These are phyloP conservation scores for Lasioglossum marginatum DNA, from an alignment of 2,888 invertebrate genomes.

Conservation along the genomic window DNA sequence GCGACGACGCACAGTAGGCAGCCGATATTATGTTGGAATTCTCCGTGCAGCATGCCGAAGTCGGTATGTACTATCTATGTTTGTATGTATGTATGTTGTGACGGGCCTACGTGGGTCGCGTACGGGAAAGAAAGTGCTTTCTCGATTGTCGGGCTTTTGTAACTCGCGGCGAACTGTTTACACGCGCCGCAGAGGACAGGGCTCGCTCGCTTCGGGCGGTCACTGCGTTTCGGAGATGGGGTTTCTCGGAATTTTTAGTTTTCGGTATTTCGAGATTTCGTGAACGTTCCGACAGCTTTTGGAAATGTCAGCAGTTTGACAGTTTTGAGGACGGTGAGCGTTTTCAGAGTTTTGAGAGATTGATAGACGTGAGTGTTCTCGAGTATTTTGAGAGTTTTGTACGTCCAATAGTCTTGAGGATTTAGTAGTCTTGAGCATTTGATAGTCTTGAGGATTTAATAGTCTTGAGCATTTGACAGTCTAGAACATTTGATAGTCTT, in stretches of 20 bases:
- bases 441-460: too few relatives aligned
- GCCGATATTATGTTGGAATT: slow-evolving; percentile 75
- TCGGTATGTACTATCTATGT: slow-evolving; percentile 68
- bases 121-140: slow-evolving; percentile 65
- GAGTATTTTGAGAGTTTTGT: too few relatives aligned
- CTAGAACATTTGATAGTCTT: too few relatives aligned
- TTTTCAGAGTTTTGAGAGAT: neutral
- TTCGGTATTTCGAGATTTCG: neutral
- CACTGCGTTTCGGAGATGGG: neutral
- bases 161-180: slow-evolving; percentile 34
- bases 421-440: too few relatives aligned
- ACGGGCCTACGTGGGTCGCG: slow-evolving; percentile 52
- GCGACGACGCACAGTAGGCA: slow-evolving; percentile 43
- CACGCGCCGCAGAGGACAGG: slow-evolving; percentile 36
- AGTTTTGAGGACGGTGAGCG: neutral
- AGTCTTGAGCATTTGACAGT: too few relatives aligned
- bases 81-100: slow-evolving; percentile 60
- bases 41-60: slow-evolving; percentile 73
- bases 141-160: slow-evolving; percentile 55
- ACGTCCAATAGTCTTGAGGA: too few relatives aligned
- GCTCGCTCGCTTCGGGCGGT: neutral
- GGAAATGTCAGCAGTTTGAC: neutral
- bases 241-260: neutral
- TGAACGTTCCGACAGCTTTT: too few relatives aligned
- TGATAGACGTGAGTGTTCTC: neutral